Conservation (phyloP, 2,797 vertebrate species). For the Meda fulgida region DNA sequence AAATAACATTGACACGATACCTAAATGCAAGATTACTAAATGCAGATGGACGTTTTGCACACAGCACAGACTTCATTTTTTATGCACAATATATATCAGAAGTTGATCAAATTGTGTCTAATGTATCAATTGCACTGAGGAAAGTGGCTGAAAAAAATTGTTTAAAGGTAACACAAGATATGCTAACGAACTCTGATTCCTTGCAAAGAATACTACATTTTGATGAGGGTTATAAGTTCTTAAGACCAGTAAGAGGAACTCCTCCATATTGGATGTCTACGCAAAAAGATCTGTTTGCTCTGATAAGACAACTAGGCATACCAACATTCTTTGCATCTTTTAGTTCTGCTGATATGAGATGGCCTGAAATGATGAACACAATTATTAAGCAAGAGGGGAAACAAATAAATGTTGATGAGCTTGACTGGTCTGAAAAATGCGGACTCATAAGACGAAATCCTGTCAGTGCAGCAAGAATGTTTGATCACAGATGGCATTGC, state of each 20-base stretch:
- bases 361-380: neutral
- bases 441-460: neutral
- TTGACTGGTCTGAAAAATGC: constrained; percentile 30
- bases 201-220: neutral
- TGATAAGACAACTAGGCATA: constrained; percentile 11
- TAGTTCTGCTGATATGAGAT: constrained; percentile 14
- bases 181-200: neutral
- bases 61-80: constrained; percentile 2
- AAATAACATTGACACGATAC: constrained; percentile 10
- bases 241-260: neutral
- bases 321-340: constrained; percentile 7
- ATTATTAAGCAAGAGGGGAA: neutral
- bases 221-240: constrained; percentile 7
- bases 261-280: neutral
- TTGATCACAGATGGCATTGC: constrained; percentile 15
- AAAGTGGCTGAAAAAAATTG: neutral
- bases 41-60: constrained; percentile 20
- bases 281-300: neutral
- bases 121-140: neutral
- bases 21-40: constrained; percentile 13
- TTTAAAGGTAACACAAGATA: neutral
- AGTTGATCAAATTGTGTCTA: constrained; percentile 11
- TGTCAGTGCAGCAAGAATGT: constrained; percentile 28
- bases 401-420: neutral
- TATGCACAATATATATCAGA: constrained; percentile 34